Evolutionary conservation across 2,888 invertebrate genomes (phyloP).

Genomic region (Neoascia interrupta): DNA sequence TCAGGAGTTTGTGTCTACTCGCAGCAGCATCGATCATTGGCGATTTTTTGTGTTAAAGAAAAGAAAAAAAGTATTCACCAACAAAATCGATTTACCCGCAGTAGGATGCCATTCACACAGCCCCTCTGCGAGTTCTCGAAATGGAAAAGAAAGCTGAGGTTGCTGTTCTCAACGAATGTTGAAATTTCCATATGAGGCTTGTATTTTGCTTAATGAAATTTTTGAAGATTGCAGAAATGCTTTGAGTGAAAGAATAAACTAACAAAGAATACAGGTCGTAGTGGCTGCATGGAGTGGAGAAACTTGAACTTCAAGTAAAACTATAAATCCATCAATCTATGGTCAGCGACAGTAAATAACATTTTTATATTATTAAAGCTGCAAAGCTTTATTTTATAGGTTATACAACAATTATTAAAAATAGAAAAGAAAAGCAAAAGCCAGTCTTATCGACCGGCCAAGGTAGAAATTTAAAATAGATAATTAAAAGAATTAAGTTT

Average conservation of each 20-base stretch:
- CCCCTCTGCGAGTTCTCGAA: not conserved
- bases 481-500: not conserved
- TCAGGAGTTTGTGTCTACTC: slow-evolving; percentile 33
- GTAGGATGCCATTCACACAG: not conserved
- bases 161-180: too few species aligned
- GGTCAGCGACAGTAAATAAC: too few species aligned
- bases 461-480: not conserved
- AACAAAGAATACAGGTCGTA: too few species aligned
- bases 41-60: slow-evolving; percentile 29
- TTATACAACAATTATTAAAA: not conserved
- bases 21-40: slow-evolving; percentile 40
- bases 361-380: too few species aligned
- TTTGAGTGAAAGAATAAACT: not conserved
- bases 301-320: too few species aligned
- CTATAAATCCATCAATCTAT: too few species aligned
- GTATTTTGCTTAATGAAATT: too few species aligned
- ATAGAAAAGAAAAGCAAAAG: not conserved
- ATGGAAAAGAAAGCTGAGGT: slow-evolving; percentile 34
- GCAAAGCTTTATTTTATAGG: not conserved
- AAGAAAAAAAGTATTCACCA: slow-evolving; percentile 8
- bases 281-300: too few species aligned
- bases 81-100: slow-evolving; percentile 43
- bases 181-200: too few species aligned
- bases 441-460: not conserved
- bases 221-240: not conserved